Conservation (phyloP, 2,888 invertebrate species). For the Quadroppia sp. region DNA sequence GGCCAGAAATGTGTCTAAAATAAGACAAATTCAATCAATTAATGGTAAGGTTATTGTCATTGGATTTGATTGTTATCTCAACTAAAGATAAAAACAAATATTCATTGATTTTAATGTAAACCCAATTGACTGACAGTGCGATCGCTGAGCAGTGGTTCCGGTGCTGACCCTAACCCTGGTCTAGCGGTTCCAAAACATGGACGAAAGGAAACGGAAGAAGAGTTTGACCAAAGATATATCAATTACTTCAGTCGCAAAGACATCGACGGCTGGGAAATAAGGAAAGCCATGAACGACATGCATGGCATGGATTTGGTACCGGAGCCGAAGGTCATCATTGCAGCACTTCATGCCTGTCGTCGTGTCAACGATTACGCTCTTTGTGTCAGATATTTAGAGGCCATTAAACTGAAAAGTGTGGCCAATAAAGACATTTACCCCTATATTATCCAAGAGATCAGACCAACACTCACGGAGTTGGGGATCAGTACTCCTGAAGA, state of each 20-base stretch:
- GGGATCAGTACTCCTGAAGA: constrained; percentile 92
- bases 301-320: constrained; percentile 87
- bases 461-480: constrained; percentile 84
- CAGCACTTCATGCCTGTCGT: constrained; percentile 84
- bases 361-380: constrained; percentile 90
- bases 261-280: constrained; percentile 91
- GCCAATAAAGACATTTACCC: constrained; percentile 75
- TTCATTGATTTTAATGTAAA: too few species aligned
- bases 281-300: constrained; percentile 83
- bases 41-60: neutral
- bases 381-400: constrained; percentile 86
- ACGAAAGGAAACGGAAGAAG: constrained; percentile 52
- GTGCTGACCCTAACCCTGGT: constrained; percentile 41
- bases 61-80: neutral
- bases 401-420: constrained; percentile 75
- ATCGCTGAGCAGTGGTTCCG: neutral
- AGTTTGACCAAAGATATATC: constrained; percentile 78
- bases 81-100: too few species aligned
- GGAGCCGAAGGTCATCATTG: constrained; percentile 80
- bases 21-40: neutral
- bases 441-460: constrained; percentile 80
- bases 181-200: constrained; percentile 43
- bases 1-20: neutral
- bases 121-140: neutral
- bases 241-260: constrained; percentile 76